phyloP scores from a whole-genome alignment of 2,113 vertebrate genomes.

The Takifugu flavidus region DNA sequence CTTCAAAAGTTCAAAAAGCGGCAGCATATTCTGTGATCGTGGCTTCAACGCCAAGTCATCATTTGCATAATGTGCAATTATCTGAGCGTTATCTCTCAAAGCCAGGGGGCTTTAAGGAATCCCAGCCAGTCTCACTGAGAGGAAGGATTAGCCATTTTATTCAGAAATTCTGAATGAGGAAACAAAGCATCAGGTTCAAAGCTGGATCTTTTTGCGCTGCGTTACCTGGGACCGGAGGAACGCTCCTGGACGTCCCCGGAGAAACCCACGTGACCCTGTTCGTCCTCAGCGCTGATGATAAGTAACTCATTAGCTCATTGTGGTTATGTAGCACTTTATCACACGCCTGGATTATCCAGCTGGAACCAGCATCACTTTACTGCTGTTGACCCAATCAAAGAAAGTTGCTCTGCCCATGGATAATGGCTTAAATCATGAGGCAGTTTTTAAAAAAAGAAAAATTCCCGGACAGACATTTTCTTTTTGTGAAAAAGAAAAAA shows the following conservation, averaged over 20 bases:
- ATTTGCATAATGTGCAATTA: constrained; percentile 68
- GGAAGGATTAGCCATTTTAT: constrained; percentile 29
- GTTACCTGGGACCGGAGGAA: not conserved
- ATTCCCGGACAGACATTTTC: no score
- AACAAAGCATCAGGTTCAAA: constrained; percentile 61
- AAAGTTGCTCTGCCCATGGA: no score
- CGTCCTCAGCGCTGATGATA: constrained; percentile 19
- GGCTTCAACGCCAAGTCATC: constrained; percentile 43
- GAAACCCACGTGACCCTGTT: constrained; percentile 21
- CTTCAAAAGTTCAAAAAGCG: constrained; percentile 36
- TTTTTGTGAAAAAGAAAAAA: no score
- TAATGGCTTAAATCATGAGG: no score
- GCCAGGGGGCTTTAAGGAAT: constrained; percentile 51
- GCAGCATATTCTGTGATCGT: constrained; percentile 20
- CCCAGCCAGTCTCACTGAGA: constrained; percentile 37
- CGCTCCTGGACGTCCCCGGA: constrained; percentile 1
- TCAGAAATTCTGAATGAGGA: constrained; percentile 39
- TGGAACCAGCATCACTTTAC: not conserved
- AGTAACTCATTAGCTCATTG: constrained; percentile 28
- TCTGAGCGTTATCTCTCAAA: constrained; percentile 61
- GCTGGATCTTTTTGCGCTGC: constrained; percentile 50
- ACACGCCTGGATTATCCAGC: not conserved
- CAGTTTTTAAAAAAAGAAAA: no score
- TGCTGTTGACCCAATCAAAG: not conserved
- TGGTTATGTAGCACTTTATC: not conserved